These are phyloP conservation scores for Palythoa caribaeorum DNA, from an alignment of 92 coral and sea anemone genomes.

Conservation along the genomic window DNA sequence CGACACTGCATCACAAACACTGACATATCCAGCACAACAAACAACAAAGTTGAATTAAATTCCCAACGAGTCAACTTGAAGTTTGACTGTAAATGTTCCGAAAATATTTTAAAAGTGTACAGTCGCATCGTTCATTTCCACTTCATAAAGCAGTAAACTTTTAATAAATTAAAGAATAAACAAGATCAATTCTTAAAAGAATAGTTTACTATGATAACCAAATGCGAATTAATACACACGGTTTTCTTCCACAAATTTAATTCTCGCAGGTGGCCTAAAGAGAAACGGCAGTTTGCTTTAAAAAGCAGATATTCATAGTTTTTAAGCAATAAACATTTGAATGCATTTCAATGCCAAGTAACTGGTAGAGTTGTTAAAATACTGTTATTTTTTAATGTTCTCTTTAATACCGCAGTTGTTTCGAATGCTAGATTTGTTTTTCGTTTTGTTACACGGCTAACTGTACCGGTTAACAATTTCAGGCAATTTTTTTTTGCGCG, in stretches of 20 bases:
- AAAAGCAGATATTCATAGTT: slow-evolving; percentile 68
- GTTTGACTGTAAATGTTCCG: slow-evolving; percentile 34
- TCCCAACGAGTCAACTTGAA: slow-evolving; percentile 36
- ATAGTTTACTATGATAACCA: slow-evolving; percentile 26
- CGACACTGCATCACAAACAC: slow-evolving; percentile 63
- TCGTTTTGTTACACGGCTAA: slow-evolving; percentile 20
- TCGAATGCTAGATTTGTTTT: slow-evolving; percentile 26
- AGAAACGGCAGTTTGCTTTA: slow-evolving; percentile 64
- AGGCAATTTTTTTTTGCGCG: slow-evolving; percentile 35
- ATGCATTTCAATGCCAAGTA: slow-evolving; percentile 18
- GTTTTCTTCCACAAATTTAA: slow-evolving; percentile 12
- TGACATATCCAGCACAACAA: slow-evolving; percentile 65
- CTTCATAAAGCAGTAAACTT: not conserved
- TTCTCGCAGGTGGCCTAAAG: slow-evolving; percentile 77
- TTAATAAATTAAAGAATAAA: slow-evolving; percentile 6
- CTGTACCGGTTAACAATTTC: slow-evolving; percentile 2
- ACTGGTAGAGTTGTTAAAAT: slow-evolving; percentile 32
- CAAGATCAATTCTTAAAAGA: slow-evolving; percentile 10
- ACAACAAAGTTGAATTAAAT: slow-evolving; percentile 40
- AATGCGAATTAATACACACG: slow-evolving; percentile 19
- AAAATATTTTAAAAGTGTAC: slow-evolving; percentile 14
- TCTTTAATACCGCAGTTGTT: slow-evolving; percentile 32
- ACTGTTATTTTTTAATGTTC: slow-evolving; percentile 21
- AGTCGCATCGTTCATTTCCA: slow-evolving; percentile 1
- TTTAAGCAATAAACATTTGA: slow-evolving; percentile 23